Evolutionary conservation across 1,140 invertebrate species (phyloP).

Genomic region (Scaptomyza graminum): DNA sequence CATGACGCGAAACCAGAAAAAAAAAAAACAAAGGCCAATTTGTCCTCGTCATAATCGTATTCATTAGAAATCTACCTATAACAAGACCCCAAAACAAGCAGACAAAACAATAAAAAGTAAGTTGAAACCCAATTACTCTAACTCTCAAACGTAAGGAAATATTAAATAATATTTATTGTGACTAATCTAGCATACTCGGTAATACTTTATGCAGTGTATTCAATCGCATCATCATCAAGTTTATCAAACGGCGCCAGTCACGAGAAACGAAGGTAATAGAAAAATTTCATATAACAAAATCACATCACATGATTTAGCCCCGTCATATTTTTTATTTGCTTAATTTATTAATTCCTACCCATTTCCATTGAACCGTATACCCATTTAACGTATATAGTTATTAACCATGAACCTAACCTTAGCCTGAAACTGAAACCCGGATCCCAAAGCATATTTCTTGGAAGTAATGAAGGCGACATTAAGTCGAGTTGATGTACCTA

Average conservation of each 20-base stretch:
- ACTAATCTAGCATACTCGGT: no score
- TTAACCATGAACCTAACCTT: not conserved
- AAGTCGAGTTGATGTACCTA: no score
- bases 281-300: slow-evolving; percentile 39
- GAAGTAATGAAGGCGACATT: not conserved
- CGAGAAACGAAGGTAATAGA: slow-evolving; percentile 46
- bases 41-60: slow-evolving; percentile 40
- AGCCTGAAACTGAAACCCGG: not conserved
- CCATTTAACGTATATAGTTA: not conserved
- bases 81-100: not conserved
- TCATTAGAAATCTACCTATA: slow-evolving; percentile 39
- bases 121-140: slow-evolving; percentile 1
- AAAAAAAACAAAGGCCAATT: slow-evolving; percentile 23
- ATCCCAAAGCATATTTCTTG: not conserved
- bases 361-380: not conserved
- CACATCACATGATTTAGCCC: slow-evolving; percentile 50
- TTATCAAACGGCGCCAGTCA: slow-evolving; percentile 18
- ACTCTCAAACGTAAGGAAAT: not conserved
- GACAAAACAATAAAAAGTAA: not conserved
- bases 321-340: slow-evolving; percentile 4
- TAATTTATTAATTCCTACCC: slow-evolving; percentile 3
- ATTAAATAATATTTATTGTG: not conserved
- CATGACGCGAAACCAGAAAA: slow-evolving; percentile 32
- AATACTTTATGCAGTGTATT: not conserved
- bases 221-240: slow-evolving; percentile 1